Percentiles rank a stretch among this genome's conserved stretches.
Conservation (phyloP, 2,888 invertebrate species). For the Heliothis peltigera region DNA sequence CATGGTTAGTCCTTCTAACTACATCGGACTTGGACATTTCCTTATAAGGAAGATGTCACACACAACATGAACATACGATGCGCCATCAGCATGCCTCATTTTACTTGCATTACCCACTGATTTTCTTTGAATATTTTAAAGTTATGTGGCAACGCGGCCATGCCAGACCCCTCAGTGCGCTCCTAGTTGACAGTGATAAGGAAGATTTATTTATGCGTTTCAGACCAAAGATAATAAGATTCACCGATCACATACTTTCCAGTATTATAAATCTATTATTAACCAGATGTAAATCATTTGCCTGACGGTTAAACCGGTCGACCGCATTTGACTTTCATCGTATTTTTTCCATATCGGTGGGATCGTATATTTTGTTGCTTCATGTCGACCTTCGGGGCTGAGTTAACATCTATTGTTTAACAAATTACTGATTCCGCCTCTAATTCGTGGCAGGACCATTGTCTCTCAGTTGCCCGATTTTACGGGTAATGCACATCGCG, state of each 20-base stretch:
- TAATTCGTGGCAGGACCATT: conserved; percentile 83
- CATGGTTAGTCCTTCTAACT: conserved; percentile 64
- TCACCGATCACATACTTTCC: not conserved
- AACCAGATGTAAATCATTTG: conserved; percentile 34
- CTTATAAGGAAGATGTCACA: conserved; percentile 63
- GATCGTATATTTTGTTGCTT: conserved; percentile 72
- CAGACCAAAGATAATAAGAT: conserved; percentile 9
- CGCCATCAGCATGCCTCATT: conserved; percentile 24
- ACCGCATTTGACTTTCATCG: conserved; percentile 62
- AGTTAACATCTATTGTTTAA: conserved; percentile 85
- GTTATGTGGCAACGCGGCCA: not conserved
- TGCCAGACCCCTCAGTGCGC: not conserved
- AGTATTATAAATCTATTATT: conserved; percentile 18
- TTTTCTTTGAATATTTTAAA: conserved; percentile 6
- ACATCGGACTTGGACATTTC: conserved; percentile 61
- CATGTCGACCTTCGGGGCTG: conserved; percentile 83
- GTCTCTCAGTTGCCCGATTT: conserved; percentile 83
- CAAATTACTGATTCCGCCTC: conserved; percentile 84
- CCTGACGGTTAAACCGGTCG: conserved; percentile 18
- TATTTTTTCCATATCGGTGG: conserved; percentile 66
- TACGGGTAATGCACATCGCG: conserved; percentile 77
- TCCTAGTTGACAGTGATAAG: not conserved
- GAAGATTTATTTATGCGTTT: not conserved
- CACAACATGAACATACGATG: conserved; percentile 29
- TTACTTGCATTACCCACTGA: conserved; percentile 8